Evolutionary conservation across 2,113 vertebrate genomes (phyloP), one percentile per base, ranked within the genome.

Genomic region (Pseudois nayaur): DNA sequence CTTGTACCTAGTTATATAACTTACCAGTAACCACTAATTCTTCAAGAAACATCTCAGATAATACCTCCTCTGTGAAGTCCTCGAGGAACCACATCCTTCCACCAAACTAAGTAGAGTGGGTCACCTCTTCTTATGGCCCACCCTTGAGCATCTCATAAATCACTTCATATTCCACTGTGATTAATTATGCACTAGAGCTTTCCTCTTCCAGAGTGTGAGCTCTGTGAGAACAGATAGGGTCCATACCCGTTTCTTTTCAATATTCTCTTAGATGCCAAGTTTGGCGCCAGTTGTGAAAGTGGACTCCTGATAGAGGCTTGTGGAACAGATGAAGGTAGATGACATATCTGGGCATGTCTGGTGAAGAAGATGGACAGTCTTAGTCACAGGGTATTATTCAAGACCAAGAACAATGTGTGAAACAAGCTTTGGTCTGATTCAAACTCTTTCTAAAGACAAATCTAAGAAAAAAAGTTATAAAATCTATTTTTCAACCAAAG

Each of bases 341-440:
- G 29, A 43, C 40, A n/a, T 0, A 40, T 40, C 50, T 8, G 29
- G 29, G 17, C 40, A 55, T 12, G 54, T 84, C 59, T 76, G 40
- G 54, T 11, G 5, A 64, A 36, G 6, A 8, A 78, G 67, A 83
- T 11, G 57, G 19, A 27, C 2, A 1, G 10, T 40, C 15, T 52
- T 52, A 25, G 31, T 14, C 79, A 91, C 36, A 23, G 4, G 31
- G 17, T 16, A 29, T 25, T 29, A 48, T 6, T 86, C 4, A 25
- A 48, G 36, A 33, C 40, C 16, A 55, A 71, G 87, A 25, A 48
- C 9, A 50, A 8, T 31, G 23, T 6, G 40, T 5, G 33, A 94
- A 78, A 76, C 40, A 57, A 88, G 67, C 59, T 74, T 43, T 31
- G 67, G 60, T 87, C 91, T 91, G 36, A 89, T 79, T 33, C 50